A percentile compares a stretch with the other conserved stretches of the same genome.
Evolutionary conservation across 2,888 invertebrate species (phyloP).

Genomic region (Latrodectus hesperus): DNA sequence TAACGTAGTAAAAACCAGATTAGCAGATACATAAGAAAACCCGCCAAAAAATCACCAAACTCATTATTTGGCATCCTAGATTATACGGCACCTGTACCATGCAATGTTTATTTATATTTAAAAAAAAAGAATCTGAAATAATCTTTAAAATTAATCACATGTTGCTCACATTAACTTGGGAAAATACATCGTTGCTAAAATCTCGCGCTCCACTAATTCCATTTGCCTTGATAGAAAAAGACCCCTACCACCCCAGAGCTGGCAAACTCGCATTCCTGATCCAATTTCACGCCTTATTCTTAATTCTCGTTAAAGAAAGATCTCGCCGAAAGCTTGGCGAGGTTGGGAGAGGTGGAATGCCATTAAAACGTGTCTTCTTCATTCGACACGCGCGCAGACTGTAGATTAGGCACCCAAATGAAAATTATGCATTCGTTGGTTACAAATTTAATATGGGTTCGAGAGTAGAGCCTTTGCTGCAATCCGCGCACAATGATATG

Average conservation of each 20-base stretch:
- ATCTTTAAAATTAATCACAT: too few relatives aligned
- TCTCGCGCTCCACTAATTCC: too few relatives aligned
- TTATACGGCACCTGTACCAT: too few relatives aligned
- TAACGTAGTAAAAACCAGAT: too few relatives aligned
- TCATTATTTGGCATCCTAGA: too few relatives aligned
- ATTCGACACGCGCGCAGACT: not conserved
- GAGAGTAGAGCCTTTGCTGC: not conserved
- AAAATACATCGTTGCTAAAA: too few relatives aligned
- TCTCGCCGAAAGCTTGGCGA: not conserved
- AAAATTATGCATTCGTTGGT: constrained; percentile 12
- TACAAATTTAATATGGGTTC: constrained; percentile 3
- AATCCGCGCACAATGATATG: constrained; percentile 15
- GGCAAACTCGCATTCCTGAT: not conserved
- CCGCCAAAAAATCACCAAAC: too few relatives aligned
- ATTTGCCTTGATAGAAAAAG: not conserved
- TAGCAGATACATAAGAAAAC: too few relatives aligned
- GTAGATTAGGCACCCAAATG: not conserved
- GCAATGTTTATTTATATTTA: too few relatives aligned
- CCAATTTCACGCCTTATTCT: constrained; percentile 1
- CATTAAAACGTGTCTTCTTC: constrained; percentile 13
- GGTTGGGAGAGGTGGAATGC: not conserved
- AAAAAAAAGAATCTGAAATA: too few relatives aligned
- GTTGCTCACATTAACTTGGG: too few relatives aligned
- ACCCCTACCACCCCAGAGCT: not conserved
- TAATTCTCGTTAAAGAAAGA: not conserved